Conservation (phyloP, 2,113 vertebrate genomes). For the Serilophus lunatus region DNA sequence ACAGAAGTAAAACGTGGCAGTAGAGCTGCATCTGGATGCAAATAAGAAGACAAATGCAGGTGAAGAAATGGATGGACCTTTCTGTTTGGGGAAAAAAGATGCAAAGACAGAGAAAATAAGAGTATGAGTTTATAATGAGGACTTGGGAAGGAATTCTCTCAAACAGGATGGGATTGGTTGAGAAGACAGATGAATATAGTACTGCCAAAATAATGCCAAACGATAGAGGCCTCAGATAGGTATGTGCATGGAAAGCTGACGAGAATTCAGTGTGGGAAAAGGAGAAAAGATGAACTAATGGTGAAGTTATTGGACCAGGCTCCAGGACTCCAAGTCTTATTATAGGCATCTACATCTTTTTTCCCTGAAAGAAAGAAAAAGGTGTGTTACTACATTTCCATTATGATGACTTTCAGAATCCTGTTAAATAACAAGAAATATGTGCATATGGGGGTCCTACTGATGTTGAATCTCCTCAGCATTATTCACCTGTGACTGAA, state of each 20-base stretch:
- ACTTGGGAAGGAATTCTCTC: background rate
- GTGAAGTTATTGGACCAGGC: background rate
- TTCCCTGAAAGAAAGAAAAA: background rate
- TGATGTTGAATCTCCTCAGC: background rate
- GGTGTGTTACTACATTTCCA: background rate
- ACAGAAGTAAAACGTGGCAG: background rate
- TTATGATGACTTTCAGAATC: background rate
- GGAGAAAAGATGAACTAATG: background rate
- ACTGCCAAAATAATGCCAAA: background rate
- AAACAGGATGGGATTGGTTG: background rate
- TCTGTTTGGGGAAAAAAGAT: background rate
- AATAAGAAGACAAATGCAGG: background rate
- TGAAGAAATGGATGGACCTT: background rate
- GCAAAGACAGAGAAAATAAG: background rate
- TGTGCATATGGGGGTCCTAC: background rate
- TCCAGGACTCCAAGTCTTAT: background rate
- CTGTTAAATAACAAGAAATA: background rate
- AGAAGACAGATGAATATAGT: background rate
- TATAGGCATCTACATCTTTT: background rate
- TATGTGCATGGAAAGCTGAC: background rate
- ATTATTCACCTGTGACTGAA: background rate
- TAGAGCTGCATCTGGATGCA: background rate
- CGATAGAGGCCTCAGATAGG: background rate
- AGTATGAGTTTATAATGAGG: background rate
- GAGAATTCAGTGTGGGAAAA: background rate